Percentiles rank a stretch among this genome's conserved stretches.
Evolutionary conservation across 2,113 vertebrate species (phyloP).

Genomic region (Sinocyclocheilus maitianheensis): DNA sequence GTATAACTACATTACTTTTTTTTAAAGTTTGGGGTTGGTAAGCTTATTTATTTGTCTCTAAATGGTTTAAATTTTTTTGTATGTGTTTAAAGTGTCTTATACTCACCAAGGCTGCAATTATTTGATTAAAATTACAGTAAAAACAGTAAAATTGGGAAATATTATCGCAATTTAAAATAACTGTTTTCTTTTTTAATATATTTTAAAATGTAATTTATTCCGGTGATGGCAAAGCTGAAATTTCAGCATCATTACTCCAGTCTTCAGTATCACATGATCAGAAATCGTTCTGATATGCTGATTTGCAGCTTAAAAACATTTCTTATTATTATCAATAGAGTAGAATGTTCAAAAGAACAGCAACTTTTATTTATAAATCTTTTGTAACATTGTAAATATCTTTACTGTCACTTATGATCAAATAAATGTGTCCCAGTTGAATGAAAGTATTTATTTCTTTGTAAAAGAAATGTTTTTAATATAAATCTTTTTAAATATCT

Average conservation of each 20-base stretch:
- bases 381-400: neutral
- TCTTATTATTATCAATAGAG: neutral
- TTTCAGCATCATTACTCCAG: too few species aligned
- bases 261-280: neutral
- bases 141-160: neutral
- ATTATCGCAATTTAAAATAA: neutral
- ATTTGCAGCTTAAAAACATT: neutral
- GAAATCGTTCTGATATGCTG: too few species aligned
- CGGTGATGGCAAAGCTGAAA: too few species aligned
- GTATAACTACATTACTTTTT: neutral
- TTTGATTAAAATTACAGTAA: neutral
- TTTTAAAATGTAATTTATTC: too few species aligned
- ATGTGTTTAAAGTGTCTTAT: neutral
- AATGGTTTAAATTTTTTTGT: too few species aligned
- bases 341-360: neutral
- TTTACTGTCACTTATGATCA: neutral
- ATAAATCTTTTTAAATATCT: neutral
- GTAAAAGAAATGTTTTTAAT: neutral
- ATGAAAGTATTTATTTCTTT: neutral
- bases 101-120: neutral
- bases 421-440: neutral
- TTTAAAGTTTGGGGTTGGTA: too few species aligned
- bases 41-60: too few species aligned
- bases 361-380: neutral
- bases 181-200: neutral